phyloP scores from a whole-genome alignment of 1,140 invertebrate species.

The Acromyrmex charruanus region DNA sequence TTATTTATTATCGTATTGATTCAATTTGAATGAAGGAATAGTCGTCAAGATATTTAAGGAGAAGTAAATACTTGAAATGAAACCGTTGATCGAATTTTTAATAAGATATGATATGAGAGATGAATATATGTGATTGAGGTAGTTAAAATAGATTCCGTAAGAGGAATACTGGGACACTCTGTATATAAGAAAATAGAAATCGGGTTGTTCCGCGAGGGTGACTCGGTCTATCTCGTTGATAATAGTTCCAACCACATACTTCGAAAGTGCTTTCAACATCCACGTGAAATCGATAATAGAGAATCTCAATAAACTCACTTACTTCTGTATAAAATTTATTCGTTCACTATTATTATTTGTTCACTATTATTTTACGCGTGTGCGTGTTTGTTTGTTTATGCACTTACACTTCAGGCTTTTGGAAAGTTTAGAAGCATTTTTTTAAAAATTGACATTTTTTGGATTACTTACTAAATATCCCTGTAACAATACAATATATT shows the following conservation, averaged over 20 bases:
- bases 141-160: background rate
- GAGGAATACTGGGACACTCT: conserved; percentile 35
- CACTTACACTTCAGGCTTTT: too few relatives aligned
- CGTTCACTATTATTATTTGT: too few relatives aligned
- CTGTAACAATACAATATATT: too few relatives aligned
- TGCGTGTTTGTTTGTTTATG: too few relatives aligned
- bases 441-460: too few relatives aligned
- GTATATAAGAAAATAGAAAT: conserved; percentile 26
- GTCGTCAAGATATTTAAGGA: background rate
- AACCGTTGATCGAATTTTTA: background rate
- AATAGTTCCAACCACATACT: conserved; percentile 38
- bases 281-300: conserved; percentile 27
- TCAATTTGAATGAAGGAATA: background rate
- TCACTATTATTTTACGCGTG: background rate
- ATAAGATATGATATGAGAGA: background rate
- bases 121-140: background rate
- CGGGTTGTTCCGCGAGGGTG: background rate
- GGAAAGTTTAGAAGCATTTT: too few relatives aligned
- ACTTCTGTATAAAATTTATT: background rate
- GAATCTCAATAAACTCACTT: conserved; percentile 17
- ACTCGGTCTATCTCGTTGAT: conserved; percentile 38
- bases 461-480: too few relatives aligned
- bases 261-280: conserved; percentile 22
- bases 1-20: background rate
- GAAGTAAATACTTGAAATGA: background rate